phyloP scores from a whole-genome alignment of 2,888 invertebrate genomes.

The Pachydiplax longipennis region DNA sequence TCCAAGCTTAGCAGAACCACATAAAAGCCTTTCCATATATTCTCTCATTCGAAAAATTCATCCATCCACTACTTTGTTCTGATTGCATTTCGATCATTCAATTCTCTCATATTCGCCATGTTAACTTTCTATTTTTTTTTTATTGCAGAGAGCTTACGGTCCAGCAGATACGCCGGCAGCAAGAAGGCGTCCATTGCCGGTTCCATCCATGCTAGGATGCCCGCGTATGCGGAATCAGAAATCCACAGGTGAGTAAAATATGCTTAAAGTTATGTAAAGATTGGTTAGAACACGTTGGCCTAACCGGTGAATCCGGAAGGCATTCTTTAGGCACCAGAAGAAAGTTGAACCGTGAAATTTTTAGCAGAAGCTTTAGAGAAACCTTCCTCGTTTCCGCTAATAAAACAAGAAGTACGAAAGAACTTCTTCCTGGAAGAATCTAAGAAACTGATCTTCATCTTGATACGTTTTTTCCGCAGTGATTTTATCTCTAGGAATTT shows the following conservation, averaged over 20 bases:
- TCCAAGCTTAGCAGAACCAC: no score
- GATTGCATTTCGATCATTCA: not conserved
- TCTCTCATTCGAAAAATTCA: not conserved
- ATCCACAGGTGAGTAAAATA: conserved; percentile 4
- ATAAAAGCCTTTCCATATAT: no score
- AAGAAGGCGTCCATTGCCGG: conserved; percentile 34
- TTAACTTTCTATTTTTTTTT: not conserved
- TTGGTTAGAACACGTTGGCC: no score
- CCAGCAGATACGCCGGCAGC: conserved; percentile 33
- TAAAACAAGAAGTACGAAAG: no score
- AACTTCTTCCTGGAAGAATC: no score
- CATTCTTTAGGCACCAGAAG: not conserved
- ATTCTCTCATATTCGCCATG: not conserved
- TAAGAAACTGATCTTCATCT: no score
- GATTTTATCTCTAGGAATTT: no score
- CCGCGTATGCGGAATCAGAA: conserved; percentile 27
- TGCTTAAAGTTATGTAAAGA: no score
- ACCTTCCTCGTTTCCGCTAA: no score
- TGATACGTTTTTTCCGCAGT: no score
- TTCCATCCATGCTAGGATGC: conserved; percentile 29
- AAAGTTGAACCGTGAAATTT: not conserved
- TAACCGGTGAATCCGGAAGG: no score
- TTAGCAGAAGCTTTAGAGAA: no score
- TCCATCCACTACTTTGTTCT: not conserved
- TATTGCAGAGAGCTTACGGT: conserved; percentile 19